Conservation (phyloP, 2,888 invertebrate genomes). For the Bellardia bayeri region DNA sequence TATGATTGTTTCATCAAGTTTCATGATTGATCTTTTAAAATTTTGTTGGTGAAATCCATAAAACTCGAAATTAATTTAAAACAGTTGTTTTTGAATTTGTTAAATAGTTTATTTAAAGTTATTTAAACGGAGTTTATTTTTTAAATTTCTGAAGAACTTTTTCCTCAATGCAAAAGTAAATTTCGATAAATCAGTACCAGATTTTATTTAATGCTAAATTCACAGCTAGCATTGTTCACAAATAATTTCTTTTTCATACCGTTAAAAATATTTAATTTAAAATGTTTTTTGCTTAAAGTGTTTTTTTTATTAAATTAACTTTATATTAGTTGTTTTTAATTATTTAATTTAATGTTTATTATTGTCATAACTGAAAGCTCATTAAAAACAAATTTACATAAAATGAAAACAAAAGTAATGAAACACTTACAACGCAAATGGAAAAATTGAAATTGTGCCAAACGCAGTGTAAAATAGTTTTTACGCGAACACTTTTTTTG, state of each 20-base stretch:
- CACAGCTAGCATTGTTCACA: not conserved
- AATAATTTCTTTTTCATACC: not conserved
- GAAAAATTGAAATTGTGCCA: conserved; percentile 81
- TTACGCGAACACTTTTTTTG: conserved; percentile 79
- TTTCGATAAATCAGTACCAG: no score
- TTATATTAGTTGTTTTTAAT: not conserved
- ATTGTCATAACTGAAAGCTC: not conserved
- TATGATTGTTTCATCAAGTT: no score
- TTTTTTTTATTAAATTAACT: not conserved
- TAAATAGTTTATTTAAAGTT: no score
- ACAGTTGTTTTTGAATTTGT: no score
- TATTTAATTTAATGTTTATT: conserved; percentile 21
- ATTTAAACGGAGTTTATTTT: no score
- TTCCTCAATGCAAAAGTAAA: no score
- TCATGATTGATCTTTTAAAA: no score
- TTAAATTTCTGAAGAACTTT: no score
- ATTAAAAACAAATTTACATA: conserved; percentile 17
- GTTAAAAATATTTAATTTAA: conserved; percentile 7
- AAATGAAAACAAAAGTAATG: not conserved
- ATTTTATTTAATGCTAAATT: no score
- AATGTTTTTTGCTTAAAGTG: not conserved
- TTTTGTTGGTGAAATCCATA: no score
- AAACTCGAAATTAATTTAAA: no score
- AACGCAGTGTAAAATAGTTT: conserved; percentile 81
- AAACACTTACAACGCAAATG: conserved; percentile 79